Evolutionary conservation across 2,797 vertebrate genomes (phyloP), one percentile per base, ranked within the genome.

Genomic region (Dryobates pubescens): DNA sequence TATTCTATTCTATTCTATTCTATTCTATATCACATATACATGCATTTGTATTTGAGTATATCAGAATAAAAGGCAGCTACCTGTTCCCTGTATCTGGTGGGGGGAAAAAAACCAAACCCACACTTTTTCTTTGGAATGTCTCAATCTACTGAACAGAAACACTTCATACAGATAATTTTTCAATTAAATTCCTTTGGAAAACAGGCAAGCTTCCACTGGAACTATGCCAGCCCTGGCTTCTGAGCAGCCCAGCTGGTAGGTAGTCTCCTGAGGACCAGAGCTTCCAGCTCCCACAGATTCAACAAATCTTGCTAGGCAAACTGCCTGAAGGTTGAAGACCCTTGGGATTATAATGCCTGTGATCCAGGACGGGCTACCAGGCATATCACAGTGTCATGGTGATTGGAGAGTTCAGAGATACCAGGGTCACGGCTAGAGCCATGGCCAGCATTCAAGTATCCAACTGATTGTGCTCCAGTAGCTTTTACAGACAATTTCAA

Each of bases 171-270:
- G 84, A 82, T n/a, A 75, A 94, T 22, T 63, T 90, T 86, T 89
- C 90, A 85, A 81, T 81, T 82, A 85, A 89, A 96, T 89, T 93
- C 88, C 88, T 94, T 78, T 0, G 26, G 89, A 95, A 96, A 94
- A 87, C n/a, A 81, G 79, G 82, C 78, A 89, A 74, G 47, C 67
- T 92, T 92, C 41, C 80, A 77, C 56, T 93, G 88, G 94, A 94
- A 49, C 24, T 51, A 34, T 12, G 94, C 95, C 96, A 95, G 68
- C 38, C 71, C 38, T 6, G 2, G 63, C 51, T 94, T 89, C 56
- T 59, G 78, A 94, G 90, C 76, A 90, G 88, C 84, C 90, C 62
- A 94, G 84, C 61, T 94, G 92, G 86, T 86, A 67, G 92, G 86
- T 86, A 67, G 56, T 69, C 82, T 94, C 93, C 68, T 59, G 89